A percentile compares a stretch with the other conserved stretches of the same genome.
These are phyloP conservation scores for Thermophis baileyi DNA, from an alignment of 2,113 vertebrate species.

Conservation along the genomic window DNA sequence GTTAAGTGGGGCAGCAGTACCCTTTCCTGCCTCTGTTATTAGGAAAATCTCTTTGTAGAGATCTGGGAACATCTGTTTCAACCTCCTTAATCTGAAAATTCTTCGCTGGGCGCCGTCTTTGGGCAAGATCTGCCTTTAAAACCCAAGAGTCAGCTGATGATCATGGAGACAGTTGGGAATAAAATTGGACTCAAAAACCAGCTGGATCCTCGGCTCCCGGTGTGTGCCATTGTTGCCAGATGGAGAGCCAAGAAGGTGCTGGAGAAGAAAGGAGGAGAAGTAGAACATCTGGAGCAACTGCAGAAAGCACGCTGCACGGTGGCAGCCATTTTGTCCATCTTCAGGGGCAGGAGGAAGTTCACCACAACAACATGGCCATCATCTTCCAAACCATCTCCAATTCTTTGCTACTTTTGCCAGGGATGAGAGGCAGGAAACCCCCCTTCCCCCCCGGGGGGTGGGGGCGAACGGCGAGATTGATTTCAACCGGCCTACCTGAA, in stretches of 20 bases:
- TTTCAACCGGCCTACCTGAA: not conserved
- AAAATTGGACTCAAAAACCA: conserved; percentile 18
- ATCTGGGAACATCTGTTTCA: not conserved
- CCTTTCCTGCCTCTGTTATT: conserved; percentile 20
- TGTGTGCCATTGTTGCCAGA: not conserved
- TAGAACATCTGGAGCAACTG: conserved; percentile 26
- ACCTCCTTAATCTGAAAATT: not conserved
- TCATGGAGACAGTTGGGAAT: not conserved
- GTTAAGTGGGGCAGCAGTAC: conserved; percentile 9
- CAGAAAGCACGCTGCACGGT: not conserved
- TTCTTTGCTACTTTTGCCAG: conserved; percentile 13
- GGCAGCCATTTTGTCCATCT: conserved; percentile 52
- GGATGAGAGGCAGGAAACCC: not conserved
- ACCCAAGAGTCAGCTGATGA: not conserved
- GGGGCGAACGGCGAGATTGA: conserved; percentile 8
- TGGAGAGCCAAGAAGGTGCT: conserved; percentile 3
- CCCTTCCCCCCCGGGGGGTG: too few species aligned
- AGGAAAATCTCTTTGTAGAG: conserved; percentile 40
- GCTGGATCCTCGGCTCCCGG: conserved; percentile 7
- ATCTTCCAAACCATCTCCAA: not conserved
- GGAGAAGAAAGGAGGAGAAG: conserved; percentile 1
- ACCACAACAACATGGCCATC: conserved; percentile 16
- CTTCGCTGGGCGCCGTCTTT: too few species aligned
- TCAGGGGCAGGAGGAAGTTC: conserved; percentile 29
- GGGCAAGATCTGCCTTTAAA: conserved; percentile 11